phyloP scores from a whole-genome alignment of 2,888 invertebrate species.

The Muschampia plurimacula region DNA sequence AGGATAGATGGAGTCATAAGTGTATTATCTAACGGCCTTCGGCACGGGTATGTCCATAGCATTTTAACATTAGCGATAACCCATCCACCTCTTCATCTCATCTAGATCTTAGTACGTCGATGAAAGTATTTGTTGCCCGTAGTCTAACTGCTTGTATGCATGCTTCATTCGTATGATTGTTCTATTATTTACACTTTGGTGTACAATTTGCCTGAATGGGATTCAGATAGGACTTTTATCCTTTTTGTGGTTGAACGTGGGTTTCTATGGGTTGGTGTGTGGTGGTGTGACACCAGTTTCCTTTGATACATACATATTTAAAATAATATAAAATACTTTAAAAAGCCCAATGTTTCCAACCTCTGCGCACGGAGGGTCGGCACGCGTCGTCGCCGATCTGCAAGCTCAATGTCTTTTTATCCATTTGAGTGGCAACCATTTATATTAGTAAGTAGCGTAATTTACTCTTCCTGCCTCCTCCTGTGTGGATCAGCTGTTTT shows the following conservation, averaged over 20 bases:
- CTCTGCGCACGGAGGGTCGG: slow-evolving; percentile 58
- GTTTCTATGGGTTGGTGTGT: too few species aligned
- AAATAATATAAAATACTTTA: too few species aligned
- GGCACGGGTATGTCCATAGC: background rate
- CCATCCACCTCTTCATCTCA: too few species aligned
- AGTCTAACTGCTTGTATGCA: background rate
- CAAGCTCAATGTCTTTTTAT: slow-evolving; percentile 49
- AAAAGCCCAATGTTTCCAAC: slow-evolving; percentile 49
- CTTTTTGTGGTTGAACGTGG: too few species aligned
- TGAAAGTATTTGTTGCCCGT: background rate
- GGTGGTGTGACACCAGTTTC: too few species aligned
- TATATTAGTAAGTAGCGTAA: slow-evolving; percentile 24
- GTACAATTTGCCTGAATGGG: too few species aligned
- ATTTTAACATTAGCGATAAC: background rate
- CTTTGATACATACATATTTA: too few species aligned
- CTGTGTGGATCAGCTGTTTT: slow-evolving; percentile 14
- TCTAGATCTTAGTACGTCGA: too few species aligned
- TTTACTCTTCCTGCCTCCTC: slow-evolving; percentile 35
- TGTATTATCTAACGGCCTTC: background rate
- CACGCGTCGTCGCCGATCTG: slow-evolving; percentile 68
- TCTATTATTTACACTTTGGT: too few species aligned
- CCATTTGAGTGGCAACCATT: slow-evolving; percentile 41
- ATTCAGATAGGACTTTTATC: too few species aligned
- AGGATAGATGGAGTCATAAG: background rate
- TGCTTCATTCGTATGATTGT: too few species aligned